phyloP scores from a whole-genome alignment of 2,888 invertebrate species.

The Nomada hirtipes region DNA sequence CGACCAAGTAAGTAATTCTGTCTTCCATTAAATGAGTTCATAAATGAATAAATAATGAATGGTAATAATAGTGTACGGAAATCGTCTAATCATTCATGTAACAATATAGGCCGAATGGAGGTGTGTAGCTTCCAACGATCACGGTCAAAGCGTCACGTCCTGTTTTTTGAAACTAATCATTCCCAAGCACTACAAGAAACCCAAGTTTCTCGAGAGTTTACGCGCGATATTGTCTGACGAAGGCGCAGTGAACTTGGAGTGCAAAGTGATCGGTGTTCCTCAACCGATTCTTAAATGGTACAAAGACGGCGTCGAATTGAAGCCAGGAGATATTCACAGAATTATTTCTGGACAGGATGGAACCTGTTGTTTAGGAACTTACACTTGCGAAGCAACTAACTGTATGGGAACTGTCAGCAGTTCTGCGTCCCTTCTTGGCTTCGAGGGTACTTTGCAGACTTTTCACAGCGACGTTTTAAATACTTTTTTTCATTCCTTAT shows the following conservation, averaged over 20 bases:
- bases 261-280: constrained; percentile 96
- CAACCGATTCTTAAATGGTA: constrained; percentile 96
- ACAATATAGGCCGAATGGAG: constrained; percentile 92
- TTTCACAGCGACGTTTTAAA: too few relatives aligned
- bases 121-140: constrained; percentile 95
- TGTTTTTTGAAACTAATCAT: constrained; percentile 93
- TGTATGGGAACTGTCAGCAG: constrained; percentile 96
- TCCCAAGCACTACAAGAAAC: constrained; percentile 95
- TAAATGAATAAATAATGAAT: not conserved
- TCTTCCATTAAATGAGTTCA: not conserved
- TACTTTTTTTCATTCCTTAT: not conserved
- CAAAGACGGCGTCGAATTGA: constrained; percentile 95
- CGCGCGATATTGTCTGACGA: constrained; percentile 94
- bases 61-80: not conserved
- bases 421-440: constrained; percentile 94
- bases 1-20: constrained; percentile 87
- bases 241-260: constrained; percentile 95
- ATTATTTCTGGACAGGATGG: constrained; percentile 96
- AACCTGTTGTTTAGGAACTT: constrained; percentile 94
- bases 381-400: constrained; percentile 95
- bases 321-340: constrained; percentile 95
- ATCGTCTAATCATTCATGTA: not conserved
- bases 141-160: constrained; percentile 94
- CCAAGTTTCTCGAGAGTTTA: constrained; percentile 93
- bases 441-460: constrained; percentile 87